Evolutionary conservation across 2,888 invertebrate genomes (phyloP).

Genomic region (Campoplex nolae): DNA sequence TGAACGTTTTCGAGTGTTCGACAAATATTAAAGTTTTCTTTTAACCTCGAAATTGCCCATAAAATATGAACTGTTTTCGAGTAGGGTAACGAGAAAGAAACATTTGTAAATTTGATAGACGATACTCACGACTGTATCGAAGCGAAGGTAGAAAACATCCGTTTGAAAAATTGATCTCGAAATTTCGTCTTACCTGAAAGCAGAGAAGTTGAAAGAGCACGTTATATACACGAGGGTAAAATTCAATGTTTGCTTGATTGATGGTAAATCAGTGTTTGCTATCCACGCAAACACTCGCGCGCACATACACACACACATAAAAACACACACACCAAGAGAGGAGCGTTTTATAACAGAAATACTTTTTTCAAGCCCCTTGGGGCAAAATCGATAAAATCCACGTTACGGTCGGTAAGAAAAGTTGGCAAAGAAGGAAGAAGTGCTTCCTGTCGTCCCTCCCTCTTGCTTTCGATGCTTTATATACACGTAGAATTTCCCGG

Average conservation of each 20-base stretch:
- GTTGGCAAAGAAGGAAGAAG: slow-evolving; percentile 56
- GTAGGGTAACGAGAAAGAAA: not conserved
- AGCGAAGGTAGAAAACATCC: not conserved
- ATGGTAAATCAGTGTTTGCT: slow-evolving; percentile 36
- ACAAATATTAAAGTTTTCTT: not conserved
- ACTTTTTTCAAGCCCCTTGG: slow-evolving; percentile 64
- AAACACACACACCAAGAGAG: not conserved
- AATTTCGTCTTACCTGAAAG: slow-evolving; percentile 63
- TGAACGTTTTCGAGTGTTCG: too few species aligned
- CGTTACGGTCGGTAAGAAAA: slow-evolving; percentile 33
- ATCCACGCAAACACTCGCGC: not conserved
- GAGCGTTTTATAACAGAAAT: not conserved
- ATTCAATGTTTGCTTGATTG: slow-evolving; percentile 41
- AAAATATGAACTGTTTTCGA: not conserved
- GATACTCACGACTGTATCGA: slow-evolving; percentile 1
- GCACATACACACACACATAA: not conserved
- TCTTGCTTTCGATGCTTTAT: not conserved
- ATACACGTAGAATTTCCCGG: slow-evolving; percentile 8
- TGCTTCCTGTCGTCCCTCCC: slow-evolving; percentile 31
- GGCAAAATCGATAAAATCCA: slow-evolving; percentile 41
- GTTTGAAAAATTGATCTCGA: not conserved
- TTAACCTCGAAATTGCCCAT: not conserved
- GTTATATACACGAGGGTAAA: slow-evolving; percentile 25
- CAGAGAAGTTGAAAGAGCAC: slow-evolving; percentile 48
- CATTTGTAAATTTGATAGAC: not conserved